Percentiles rank a stretch among this genome's conserved stretches.
Evolutionary conservation across 2,113 vertebrate species (phyloP).

Genomic region (Oryzias curvinotus): DNA sequence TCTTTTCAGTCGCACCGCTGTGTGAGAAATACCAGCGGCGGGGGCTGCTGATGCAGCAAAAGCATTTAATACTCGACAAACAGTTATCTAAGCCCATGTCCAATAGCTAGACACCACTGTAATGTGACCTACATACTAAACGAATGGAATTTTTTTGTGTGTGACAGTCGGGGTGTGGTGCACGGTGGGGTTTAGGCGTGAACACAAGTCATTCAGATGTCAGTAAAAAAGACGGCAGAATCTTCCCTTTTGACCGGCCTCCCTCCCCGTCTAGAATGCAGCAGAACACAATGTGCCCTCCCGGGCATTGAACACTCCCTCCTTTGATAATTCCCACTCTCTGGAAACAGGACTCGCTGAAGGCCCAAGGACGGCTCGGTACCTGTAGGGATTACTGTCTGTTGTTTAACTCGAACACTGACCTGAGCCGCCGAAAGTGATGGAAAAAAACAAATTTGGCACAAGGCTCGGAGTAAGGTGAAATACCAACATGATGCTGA

Average conservation of each 20-base stretch:
- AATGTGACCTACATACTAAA: conserved; percentile 98
- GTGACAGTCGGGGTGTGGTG: conserved; percentile 65
- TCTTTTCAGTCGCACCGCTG: conserved; percentile 96
- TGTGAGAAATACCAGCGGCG: conserved; percentile 98
- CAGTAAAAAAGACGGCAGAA: conserved; percentile 79
- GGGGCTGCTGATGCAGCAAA: conserved; percentile 98
- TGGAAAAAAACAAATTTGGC: too few species aligned
- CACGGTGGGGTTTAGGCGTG: conserved; percentile 45
- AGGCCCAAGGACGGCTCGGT: too few species aligned
- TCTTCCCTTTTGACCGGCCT: conserved; percentile 66
- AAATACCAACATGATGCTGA: too few species aligned
- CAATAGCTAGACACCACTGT: conserved; percentile 91
- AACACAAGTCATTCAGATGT: conserved; percentile 79
- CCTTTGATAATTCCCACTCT: conserved; percentile 41
- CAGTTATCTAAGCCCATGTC: conserved; percentile 96
- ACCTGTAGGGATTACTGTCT: too few species aligned
- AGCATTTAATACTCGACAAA: conserved; percentile 98
- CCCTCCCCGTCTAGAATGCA: conserved; percentile 64
- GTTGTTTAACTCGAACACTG: too few species aligned
- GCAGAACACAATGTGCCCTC: conserved; percentile 74
- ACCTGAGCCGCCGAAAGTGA: too few species aligned
- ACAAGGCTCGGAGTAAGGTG: too few species aligned
- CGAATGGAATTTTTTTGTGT: conserved; percentile 81
- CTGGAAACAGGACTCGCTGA: conserved; percentile 17
- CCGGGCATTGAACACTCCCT: conserved; percentile 33